Evolutionary conservation across 2,113 vertebrate genomes (phyloP), one percentile per base, ranked within the genome.

Genomic region (Agapornis roseicollis): DNA sequence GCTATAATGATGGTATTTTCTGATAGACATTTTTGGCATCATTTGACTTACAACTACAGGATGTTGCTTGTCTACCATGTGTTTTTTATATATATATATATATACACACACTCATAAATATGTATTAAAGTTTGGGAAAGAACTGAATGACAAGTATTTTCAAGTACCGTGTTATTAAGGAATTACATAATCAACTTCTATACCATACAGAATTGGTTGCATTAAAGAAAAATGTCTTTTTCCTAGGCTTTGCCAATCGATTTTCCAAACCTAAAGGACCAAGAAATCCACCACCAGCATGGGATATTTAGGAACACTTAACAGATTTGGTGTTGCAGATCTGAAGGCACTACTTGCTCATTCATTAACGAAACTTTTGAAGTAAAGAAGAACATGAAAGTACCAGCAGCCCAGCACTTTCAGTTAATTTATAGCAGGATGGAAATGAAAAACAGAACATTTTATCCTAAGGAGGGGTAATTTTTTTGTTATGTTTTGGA

Each of bases 201-300:
- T 17, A 77, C 39, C 33, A 35, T 3, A 13, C 4, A 24, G 31
- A 82, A 73, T 79, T 60, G 37, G 35, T 56, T 79, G 24, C n/a
- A 60, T 88, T 83, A 28, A 82, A 80, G 80, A 42, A 52, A 5
- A n/a, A 2, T 7, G 3, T 7, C 91, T 97, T 92, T 91, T 47
- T 91, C 53, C 61, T 82, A 99, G 99, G 98, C 88, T 99, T 99
- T 96, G 98, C 98, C 91, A 98, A 95, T 74, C 98, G 99, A 82
- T 99, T 99, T 96, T 97, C 97, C 56, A 99, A 99, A 96, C 99
- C 99, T 27, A 99, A 99, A 98, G 99, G 99, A 70, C 99, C 99
- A 53, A 98, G 99, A 95, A 98, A 94, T 47, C 98, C 99, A 46
- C 99, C 99, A 18, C 88, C 98, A 90, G 97, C 96, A 18, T 99